Base-by-base conservation (phyloP, 1,140 invertebrate species). In the Oedothorax gibbosus region DNA sequence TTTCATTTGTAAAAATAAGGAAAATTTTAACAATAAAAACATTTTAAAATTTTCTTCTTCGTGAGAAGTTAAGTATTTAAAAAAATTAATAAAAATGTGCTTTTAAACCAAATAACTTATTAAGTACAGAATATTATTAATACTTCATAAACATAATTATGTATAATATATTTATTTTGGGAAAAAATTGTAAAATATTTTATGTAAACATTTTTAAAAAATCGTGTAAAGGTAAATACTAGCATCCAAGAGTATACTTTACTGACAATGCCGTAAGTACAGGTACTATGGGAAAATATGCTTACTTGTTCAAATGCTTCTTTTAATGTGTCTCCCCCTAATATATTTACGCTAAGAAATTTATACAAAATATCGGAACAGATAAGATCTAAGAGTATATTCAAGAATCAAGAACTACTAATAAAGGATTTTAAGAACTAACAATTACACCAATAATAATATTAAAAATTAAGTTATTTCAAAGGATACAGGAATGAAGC, bases 241-340 rank as follows among this genome's bases (percentile, higher is more conserved):
- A n/a, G n/a, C n/a, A 3, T 62, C 57, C 3, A 15, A 62, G 57
- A 18, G 18, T 15, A 3, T 62, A 62, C 57, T 18, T n/a, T 62
- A 62, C 35, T 3, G 57, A 62, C 12, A 18, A 62, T 62, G 57
- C 6, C 2, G 6, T 15, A 18, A 2, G 12, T 15, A 62, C 18
- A 6, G 18, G 6, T 62, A 62, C 2, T 15, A 18, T 12, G 6
- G 2, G 6, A 18, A 62, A 15, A 62, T 11, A 57, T 51, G 60
- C 69, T 21, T 75, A 76, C 81, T 15, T 99, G 97, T 90, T 99
- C 97, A 91, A 98, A 98, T 0, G 97, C 95, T 91, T 99, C 97
- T 88, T 93, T 90, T 49, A 99, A 89, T 78, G 91, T 94, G 68
- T 94, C 92, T n/a, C 98, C 98, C 98, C 98, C 98, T 82, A 71